Base-by-base conservation (phyloP, 2,797 vertebrate species). In the Mastacembelus armatus region DNA sequence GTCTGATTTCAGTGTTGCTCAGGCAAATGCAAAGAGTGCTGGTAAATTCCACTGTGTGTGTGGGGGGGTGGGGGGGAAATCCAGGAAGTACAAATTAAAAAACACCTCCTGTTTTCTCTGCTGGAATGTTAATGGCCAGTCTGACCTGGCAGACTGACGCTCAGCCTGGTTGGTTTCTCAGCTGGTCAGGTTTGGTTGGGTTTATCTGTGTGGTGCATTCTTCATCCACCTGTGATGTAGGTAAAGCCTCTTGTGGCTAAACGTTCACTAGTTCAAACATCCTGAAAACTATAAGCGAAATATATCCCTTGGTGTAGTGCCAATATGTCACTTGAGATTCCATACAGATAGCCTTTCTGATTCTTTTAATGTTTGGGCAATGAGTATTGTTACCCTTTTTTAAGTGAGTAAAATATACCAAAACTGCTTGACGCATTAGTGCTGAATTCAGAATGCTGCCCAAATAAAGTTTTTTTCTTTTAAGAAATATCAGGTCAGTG, bases 81-180 rank as follows among this genome's bases (percentile, higher is more conserved):
- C 54, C 69, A 82, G 86, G 87, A 91, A 86, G 73, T 68, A 33
- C 66, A 67, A 43, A 51, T 3, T 30, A 48, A 75, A 66, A 80
- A 78, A 72, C 71, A 85, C 80, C 61, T 74, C 88, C 72, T 88
- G 80, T 84, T 89, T 84, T 83, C 51, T 32, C 63, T 63, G 65
- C 74, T 77, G 86, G 88, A 86, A 91, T 91, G 85, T 87, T 88
- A 88, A 90, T 84, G 74, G 66, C 43, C 54, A 57, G 39, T 75
- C 15, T 83, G 84, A 85, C 74, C 76, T 52, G 43, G 49, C 52
- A 64, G 48, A 39, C 56, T 67, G 44, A 62, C 16, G 14, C 54
- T 52, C 12, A 32, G 33, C 29, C 52, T 33, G 48, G 14, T n/a
- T 58, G 4, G 18, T 74, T 62, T 51, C 26, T 70, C 11, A 2